These are phyloP conservation scores for Andricus grossulariae DNA, from an alignment of 1,140 invertebrate species.

Conservation along the genomic window DNA sequence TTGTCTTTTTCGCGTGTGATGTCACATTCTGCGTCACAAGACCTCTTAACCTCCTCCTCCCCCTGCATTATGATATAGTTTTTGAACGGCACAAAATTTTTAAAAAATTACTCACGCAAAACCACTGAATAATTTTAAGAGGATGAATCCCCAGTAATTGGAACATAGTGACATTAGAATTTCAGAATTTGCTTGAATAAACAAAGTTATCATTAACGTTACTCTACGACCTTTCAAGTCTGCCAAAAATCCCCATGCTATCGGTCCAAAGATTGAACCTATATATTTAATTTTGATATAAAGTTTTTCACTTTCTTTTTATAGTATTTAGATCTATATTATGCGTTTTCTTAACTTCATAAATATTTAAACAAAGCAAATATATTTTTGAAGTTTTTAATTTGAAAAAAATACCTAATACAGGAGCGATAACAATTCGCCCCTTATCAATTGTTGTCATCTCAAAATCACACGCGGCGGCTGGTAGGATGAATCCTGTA, in stretches of 20 bases:
- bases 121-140: constrained; percentile 78
- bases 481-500: constrained; percentile 68
- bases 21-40: no score
- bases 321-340: neutral
- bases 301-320: neutral
- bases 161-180: constrained; percentile 75
- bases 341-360: no score
- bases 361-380: no score
- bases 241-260: constrained; percentile 79
- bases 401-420: constrained; percentile 61
- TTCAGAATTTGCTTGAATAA: constrained; percentile 75
- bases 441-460: constrained; percentile 77
- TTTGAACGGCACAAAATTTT: no score
- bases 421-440: constrained; percentile 68
- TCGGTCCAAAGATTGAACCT: constrained; percentile 80
- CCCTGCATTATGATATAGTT: no score
- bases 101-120: constrained; percentile 75
- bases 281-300: constrained; percentile 21
- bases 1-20: no score
- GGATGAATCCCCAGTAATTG: constrained; percentile 76
- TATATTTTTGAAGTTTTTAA: no score
- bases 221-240: constrained; percentile 76
- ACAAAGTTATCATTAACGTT: constrained; percentile 74
- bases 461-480: constrained; percentile 73
- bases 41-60: no score